phyloP scores from a whole-genome alignment of 2,797 vertebrate species.

The Merluccius polli region DNA sequence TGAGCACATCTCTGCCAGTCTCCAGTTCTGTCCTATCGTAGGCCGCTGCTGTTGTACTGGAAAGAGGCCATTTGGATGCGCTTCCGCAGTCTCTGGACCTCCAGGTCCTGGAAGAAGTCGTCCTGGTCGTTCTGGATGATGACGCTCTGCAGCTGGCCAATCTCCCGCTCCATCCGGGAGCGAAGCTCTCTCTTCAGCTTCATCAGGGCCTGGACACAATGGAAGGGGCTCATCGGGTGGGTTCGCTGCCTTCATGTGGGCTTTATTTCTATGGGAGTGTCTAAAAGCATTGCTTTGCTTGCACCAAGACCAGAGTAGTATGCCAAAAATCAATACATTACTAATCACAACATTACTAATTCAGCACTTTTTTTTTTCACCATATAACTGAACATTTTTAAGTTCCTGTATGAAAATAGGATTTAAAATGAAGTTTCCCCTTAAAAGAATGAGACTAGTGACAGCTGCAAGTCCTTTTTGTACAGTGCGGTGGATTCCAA shows the following conservation, averaged over 20 bases:
- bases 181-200: slow-evolving; percentile 87
- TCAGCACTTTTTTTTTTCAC: too few relatives aligned
- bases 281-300: too few relatives aligned
- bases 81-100: slow-evolving; percentile 80
- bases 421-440: background rate
- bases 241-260: too few relatives aligned
- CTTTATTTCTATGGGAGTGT: too few relatives aligned
- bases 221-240: background rate
- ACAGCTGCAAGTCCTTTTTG: background rate
- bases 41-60: slow-evolving; percentile 78
- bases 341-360: too few relatives aligned
- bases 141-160: slow-evolving; percentile 82
- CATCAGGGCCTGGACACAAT: slow-evolving; percentile 74
- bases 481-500: too few relatives aligned
- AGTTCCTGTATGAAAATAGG: too few relatives aligned
- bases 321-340: too few relatives aligned
- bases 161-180: slow-evolving; percentile 88
- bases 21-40: slow-evolving; percentile 40
- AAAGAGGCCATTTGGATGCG: slow-evolving; percentile 86
- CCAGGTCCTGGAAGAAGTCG: slow-evolving; percentile 82
- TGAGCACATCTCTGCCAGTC: background rate
- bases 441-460: background rate
- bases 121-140: slow-evolving; percentile 83
- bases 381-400: too few relatives aligned
- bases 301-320: too few relatives aligned